Evolutionary conservation across 30 jellyfish, hydroid and myxozoan species (phyloP), one percentile per base, ranked within the genome.

Genomic region (Aurelia aurita): DNA sequence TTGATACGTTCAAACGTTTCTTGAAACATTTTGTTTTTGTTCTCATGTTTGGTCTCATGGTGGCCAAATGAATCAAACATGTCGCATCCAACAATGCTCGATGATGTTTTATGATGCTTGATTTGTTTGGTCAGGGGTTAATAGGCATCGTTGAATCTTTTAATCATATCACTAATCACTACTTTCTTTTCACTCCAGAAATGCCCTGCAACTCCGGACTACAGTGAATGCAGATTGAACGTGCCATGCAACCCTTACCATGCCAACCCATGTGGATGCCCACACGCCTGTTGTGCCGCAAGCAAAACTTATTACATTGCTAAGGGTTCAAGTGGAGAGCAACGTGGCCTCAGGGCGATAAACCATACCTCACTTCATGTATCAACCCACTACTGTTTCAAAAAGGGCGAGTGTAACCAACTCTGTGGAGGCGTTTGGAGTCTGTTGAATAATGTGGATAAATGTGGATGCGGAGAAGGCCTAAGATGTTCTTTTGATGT

Each of bases 391-490:
- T 85, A 25, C 72, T 85, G 95, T 70, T 25, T 72, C 89, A 64
- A 64, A 39, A 65, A 55, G 23, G 78, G 85, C 61, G 89, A 76
- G 55, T 85, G 95, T 57, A 76, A 67, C 35, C 80, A 60, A 3
- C 66, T 64, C 45, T 85, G 95, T 51, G 94, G 85, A 26, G 83
- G 64, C 32, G 34, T 64, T 11, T 70, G 82, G 80, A 34, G 54
- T 3, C 47, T 59, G 64, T 77, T 43, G 31, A 72, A 62, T 21
- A 64, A 62, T 45, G 25, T 84, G 19, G 58, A 84, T 46, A 71
- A 58, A 63, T 84, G 94, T 72, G 94, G 94, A 2, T 84, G 94
- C 29, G 94, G 94, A 28, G 67, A 23, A 15, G 94, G 94, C 22
- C 94, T 84, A 20, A 35, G 21, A 7, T 84, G 94, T 62, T 26